A percentile compares a stretch with the other conserved stretches of the same genome.
phyloP scores from a whole-genome alignment of 2,797 vertebrate genomes.

The Lepidocolaptes lacrymiger region DNA sequence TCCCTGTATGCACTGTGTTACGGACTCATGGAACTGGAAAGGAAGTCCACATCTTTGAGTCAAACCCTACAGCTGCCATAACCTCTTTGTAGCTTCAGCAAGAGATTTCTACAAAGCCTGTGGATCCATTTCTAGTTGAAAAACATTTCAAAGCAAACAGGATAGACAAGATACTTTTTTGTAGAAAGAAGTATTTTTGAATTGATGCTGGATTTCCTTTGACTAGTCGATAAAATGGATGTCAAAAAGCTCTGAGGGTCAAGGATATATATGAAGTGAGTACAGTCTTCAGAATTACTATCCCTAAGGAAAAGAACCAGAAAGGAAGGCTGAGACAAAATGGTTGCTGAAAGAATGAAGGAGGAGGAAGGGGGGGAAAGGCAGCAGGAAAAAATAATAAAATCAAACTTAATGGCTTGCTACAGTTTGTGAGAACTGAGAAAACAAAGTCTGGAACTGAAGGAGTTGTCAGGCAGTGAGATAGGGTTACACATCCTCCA shows the following conservation, averaged over 20 bases:
- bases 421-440: conserved; percentile 19
- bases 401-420: conserved; percentile 34
- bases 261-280: not conserved
- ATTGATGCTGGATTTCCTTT: not conserved
- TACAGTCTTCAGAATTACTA: not conserved
- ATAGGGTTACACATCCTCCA: conserved; percentile 39
- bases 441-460: conserved; percentile 47
- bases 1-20: not conserved
- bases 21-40: not conserved
- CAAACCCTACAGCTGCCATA: not conserved
- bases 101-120: not conserved
- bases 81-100: not conserved
- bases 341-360: not conserved
- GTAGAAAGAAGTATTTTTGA: not conserved
- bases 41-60: not conserved
- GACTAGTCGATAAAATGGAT: not conserved
- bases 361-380: fast-evolving
- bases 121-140: not conserved
- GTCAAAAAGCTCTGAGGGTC: not conserved
- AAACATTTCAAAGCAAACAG: conserved; percentile 1
- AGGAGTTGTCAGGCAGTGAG: conserved; percentile 36
- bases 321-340: conserved; percentile 15
- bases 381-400: not conserved
- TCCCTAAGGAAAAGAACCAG: not conserved
- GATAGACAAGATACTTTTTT: not conserved